These are phyloP conservation scores for Pollenia angustigena DNA, from an alignment of 2,888 invertebrate genomes.

Conservation along the genomic window DNA sequence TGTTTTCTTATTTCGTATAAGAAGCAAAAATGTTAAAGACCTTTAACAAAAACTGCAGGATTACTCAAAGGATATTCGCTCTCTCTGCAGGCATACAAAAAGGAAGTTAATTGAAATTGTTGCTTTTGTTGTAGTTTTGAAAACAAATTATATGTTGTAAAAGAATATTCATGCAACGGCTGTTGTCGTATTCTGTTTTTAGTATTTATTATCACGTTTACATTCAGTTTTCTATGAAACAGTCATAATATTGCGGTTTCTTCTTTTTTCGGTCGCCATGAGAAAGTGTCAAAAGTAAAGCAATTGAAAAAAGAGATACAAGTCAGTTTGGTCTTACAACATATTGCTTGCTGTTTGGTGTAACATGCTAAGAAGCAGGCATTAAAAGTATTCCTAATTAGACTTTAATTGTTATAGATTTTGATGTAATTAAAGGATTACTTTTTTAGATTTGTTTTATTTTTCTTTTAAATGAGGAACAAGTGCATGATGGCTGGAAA, in stretches of 20 bases:
- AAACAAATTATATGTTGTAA: constrained; percentile 36
- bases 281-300: constrained; percentile 68
- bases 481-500: constrained; percentile 24
- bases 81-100: constrained; percentile 1
- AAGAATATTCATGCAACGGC: constrained; percentile 51
- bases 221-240: constrained; percentile 22
- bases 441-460: neutral
- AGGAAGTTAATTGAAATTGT: constrained; percentile 40
- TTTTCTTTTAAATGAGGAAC: constrained; percentile 12
- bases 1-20: neutral
- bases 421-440: constrained; percentile 67
- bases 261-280: constrained; percentile 11
- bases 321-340: constrained; percentile 45
- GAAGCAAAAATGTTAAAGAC: constrained; percentile 4
- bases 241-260: constrained; percentile 70
- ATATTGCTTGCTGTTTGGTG: constrained; percentile 26
- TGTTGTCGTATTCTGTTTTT: neutral
- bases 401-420: constrained; percentile 64
- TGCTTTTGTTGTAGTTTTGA: neutral
- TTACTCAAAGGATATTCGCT: constrained; percentile 19
- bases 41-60: constrained; percentile 50
- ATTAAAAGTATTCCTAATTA: constrained; percentile 55
- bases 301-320: constrained; percentile 25
- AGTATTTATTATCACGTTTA: constrained; percentile 20
- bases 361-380: constrained; percentile 25